A percentile compares a stretch with the other conserved stretches of the same genome.
phyloP scores from a whole-genome alignment of 2,888 invertebrate genomes.

The Drosophila macrothrix region DNA sequence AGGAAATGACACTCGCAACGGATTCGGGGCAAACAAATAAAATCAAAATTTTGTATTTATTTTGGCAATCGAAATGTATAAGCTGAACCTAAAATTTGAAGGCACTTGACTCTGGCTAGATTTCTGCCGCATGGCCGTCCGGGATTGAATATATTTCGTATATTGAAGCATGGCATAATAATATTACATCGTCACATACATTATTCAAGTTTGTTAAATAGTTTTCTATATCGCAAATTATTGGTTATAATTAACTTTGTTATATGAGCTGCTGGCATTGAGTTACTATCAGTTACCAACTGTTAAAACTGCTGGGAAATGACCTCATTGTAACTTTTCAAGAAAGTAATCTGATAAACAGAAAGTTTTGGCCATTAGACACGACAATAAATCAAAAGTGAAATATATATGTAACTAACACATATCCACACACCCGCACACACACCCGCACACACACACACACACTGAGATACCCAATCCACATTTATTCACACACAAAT shows the following conservation, averaged over 20 bases:
- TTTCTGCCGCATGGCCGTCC: background rate
- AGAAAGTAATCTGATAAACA: background rate
- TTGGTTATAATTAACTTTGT: constrained; percentile 1
- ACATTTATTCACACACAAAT: constrained; percentile 8
- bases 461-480: background rate
- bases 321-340: background rate
- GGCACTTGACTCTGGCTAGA: background rate
- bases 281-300: background rate
- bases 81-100: background rate
- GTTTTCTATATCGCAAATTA: background rate
- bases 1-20: background rate
- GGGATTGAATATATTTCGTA: background rate
- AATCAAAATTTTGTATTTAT: constrained; percentile 12
- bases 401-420: constrained; percentile 5
- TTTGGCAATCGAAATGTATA: background rate
- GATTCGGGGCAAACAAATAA: constrained; percentile 1
- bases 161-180: background rate
- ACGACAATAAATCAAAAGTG: background rate
- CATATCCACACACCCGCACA: constrained; percentile 1
- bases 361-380: constrained; percentile 1
- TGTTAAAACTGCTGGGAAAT: background rate
- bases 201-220: background rate
- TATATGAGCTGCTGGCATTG: background rate
- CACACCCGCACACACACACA: constrained; percentile 19
- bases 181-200: background rate